Percentiles rank a stretch among this genome's conserved stretches.
Conservation (phyloP, 2,113 vertebrate genomes). For the Polypterus bichir region DNA sequence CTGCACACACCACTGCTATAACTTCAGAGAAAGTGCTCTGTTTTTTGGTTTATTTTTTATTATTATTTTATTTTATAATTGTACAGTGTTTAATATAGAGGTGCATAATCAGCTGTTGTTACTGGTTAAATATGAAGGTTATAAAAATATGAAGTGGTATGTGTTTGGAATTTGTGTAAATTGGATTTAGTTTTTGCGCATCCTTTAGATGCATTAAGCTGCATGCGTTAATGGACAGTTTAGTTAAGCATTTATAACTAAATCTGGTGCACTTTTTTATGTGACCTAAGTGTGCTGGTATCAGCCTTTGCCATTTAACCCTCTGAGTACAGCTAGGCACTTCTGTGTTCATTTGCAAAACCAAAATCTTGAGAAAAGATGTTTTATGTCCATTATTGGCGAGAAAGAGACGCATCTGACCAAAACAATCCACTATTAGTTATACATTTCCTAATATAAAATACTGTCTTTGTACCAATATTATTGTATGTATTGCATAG, state of each 20-base stretch:
- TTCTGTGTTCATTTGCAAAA: slow-evolving; percentile 71
- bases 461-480: slow-evolving; percentile 26
- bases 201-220: slow-evolving; percentile 75
- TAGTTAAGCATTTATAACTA: slow-evolving; percentile 81
- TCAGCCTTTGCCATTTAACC: slow-evolving; percentile 87
- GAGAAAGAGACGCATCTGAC: slow-evolving; percentile 16
- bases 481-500: slow-evolving; percentile 24
- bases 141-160: slow-evolving; percentile 70
- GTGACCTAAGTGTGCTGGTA: slow-evolving; percentile 65
- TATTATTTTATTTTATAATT: slow-evolving; percentile 47
- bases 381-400: slow-evolving; percentile 27
- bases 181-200: slow-evolving; percentile 76
- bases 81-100: slow-evolving; percentile 77
- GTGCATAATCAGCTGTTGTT: slow-evolving; percentile 70
- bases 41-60: slow-evolving; percentile 55
- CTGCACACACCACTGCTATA: slow-evolving; percentile 81
- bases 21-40: slow-evolving; percentile 55
- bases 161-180: slow-evolving; percentile 93
- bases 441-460: slow-evolving; percentile 11
- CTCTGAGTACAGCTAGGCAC: slow-evolving; percentile 94
- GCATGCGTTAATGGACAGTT: slow-evolving; percentile 94
- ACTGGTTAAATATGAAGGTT: slow-evolving; percentile 82
- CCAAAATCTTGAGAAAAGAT: slow-evolving; percentile 20
- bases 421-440: slow-evolving; percentile 1
- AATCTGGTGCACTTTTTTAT: slow-evolving; percentile 76